A percentile compares a stretch with the other conserved stretches of the same genome.
These are phyloP conservation scores for Muscicapa adusta DNA, from an alignment of 2,113 vertebrate species.

Conservation along the genomic window DNA sequence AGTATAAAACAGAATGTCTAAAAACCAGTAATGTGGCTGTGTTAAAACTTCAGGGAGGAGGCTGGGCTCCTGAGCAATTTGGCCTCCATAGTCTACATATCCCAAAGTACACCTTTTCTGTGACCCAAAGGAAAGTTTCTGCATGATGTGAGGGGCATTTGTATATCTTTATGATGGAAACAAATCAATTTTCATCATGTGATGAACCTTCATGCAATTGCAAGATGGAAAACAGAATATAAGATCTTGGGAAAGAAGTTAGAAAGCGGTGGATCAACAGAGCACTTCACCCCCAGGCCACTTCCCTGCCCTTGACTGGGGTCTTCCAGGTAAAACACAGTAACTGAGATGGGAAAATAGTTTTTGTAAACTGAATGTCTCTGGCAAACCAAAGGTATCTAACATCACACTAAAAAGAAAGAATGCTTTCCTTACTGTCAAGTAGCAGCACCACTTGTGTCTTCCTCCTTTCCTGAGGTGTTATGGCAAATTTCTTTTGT, in stretches of 20 bases:
- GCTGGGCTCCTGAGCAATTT: neutral
- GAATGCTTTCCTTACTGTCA: neutral
- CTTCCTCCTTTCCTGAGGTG: neutral
- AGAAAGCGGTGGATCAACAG: neutral
- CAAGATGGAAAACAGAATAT: neutral
- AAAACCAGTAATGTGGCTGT: neutral
- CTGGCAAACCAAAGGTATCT: neutral
- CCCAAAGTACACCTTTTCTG: neutral
- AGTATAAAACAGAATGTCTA: neutral
- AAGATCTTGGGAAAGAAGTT: neutral
- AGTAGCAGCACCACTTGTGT: fast-evolving
- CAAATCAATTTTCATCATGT: neutral
- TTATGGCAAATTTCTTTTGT: neutral
- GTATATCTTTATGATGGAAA: neutral
- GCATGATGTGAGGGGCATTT: fast-evolving
- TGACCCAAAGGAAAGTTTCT: neutral
- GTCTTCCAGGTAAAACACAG: neutral
- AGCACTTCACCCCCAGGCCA: neutral
- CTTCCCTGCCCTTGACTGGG: neutral
- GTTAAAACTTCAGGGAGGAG: neutral
- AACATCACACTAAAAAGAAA: neutral
- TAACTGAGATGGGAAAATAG: neutral
- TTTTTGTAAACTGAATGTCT: neutral
- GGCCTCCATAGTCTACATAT: neutral
- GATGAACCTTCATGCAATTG: neutral